Conservation (phyloP, 2,888 invertebrate genomes). For the Phania funesta region DNA sequence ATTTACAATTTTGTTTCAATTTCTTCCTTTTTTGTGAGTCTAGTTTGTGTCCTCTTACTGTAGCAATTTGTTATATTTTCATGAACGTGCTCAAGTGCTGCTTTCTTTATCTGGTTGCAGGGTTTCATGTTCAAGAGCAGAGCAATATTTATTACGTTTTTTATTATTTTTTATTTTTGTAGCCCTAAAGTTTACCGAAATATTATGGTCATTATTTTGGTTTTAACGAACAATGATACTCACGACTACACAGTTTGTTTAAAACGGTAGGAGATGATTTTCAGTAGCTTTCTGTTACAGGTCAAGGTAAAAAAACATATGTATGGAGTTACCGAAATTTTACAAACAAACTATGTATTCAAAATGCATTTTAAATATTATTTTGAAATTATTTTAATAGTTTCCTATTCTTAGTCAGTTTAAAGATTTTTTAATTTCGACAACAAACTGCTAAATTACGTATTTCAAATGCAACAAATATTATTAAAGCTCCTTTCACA, state of each 20-base stretch:
- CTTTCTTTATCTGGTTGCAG: slow-evolving; percentile 34
- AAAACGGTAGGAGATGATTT: background rate
- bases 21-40: slow-evolving; percentile 15
- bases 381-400: background rate
- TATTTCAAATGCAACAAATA: slow-evolving; percentile 52
- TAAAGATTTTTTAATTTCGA: background rate
- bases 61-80: slow-evolving; percentile 38
- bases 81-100: slow-evolving; percentile 60
- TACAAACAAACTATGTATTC: background rate
- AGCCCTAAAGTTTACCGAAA: slow-evolving; percentile 30
- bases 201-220: slow-evolving; percentile 58
- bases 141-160: slow-evolving; percentile 53
- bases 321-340: background rate
- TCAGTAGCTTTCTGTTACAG: background rate
- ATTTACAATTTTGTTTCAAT: slow-evolving; percentile 30
- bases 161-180: slow-evolving; percentile 18
- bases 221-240: slow-evolving; percentile 24
- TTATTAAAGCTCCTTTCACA: too few species aligned
- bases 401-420: background rate
- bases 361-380: background rate
- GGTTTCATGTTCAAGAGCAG: slow-evolving; percentile 66
- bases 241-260: background rate
- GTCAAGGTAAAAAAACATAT: slow-evolving; percentile 1
- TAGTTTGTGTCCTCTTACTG: background rate
- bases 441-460: slow-evolving; percentile 39